A percentile compares a stretch with the other conserved stretches of the same genome.
Conservation (phyloP, 1,140 invertebrate species). For the Drosophila fuyamai region DNA sequence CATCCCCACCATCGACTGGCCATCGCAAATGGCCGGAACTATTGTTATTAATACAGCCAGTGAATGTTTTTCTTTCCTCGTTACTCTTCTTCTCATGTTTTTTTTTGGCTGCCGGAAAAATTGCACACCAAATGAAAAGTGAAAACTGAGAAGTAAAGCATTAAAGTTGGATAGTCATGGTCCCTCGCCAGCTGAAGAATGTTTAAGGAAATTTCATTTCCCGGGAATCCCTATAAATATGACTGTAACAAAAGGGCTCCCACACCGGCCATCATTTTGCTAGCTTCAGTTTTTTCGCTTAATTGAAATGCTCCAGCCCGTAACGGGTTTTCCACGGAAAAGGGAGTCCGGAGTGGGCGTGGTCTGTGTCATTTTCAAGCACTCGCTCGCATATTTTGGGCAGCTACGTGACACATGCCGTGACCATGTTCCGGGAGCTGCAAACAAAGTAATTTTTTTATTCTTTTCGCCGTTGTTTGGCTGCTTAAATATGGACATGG, state of each 20-base stretch:
- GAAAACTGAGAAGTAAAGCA: conserved; percentile 48
- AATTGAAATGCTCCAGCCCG: conserved; percentile 68
- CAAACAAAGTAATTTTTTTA: conserved; percentile 74
- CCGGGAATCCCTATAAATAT: conserved; percentile 6
- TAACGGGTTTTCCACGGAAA: conserved; percentile 16
- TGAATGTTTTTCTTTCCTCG: conserved; percentile 40
- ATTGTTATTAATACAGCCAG: conserved; percentile 77
- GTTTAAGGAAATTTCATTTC: conserved; percentile 48
- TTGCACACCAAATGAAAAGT: conserved; percentile 67
- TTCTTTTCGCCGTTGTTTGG: conserved; percentile 30
- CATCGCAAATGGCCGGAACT: conserved; percentile 47
- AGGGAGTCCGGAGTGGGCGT: conserved; percentile 2
- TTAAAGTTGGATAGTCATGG: conserved; percentile 30
- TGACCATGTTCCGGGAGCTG: conserved; percentile 40
- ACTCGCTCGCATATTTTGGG: conserved; percentile 68
- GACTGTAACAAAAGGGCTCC: conserved; percentile 6
- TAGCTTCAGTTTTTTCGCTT: conserved; percentile 53
- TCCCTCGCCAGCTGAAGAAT: conserved; percentile 12
- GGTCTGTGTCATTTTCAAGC: conserved; percentile 60
- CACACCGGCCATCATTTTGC: conserved; percentile 5
- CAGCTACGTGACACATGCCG: conserved; percentile 72
- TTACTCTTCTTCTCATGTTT: background rate
- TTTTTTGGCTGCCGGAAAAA: conserved; percentile 41
- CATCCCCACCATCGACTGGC: conserved; percentile 37
- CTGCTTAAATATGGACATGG: conserved; percentile 71